phyloP scores from a whole-genome alignment of 2,888 invertebrate species.

The Cerceris rybyensis region DNA sequence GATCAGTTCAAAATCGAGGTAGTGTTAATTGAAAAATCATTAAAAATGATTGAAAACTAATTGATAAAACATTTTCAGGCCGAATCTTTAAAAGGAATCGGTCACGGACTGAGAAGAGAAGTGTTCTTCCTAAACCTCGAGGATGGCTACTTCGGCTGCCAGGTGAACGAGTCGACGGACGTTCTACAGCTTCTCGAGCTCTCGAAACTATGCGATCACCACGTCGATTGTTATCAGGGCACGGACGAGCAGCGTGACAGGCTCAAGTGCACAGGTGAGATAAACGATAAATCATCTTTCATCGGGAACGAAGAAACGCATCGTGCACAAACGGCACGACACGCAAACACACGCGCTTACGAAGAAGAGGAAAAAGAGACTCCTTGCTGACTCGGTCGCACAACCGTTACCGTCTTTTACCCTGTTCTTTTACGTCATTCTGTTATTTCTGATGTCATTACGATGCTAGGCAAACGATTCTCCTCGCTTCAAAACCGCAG shows the following conservation, averaged over 20 bases:
- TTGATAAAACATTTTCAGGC: conserved; percentile 81
- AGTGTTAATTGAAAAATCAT: background rate
- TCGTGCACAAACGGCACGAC: background rate
- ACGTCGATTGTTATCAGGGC: conserved; percentile 94
- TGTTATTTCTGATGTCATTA: conserved; percentile 53
- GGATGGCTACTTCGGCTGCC: conserved; percentile 98
- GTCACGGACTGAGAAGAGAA: conserved; percentile 93
- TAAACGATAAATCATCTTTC: background rate
- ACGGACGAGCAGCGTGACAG: conserved; percentile 94
- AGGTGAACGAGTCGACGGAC: conserved; percentile 97
- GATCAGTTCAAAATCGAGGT: too few relatives aligned
- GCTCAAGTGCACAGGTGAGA: conserved; percentile 95
- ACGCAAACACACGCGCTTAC: conserved; percentile 1
- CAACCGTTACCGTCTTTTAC: conserved; percentile 53
- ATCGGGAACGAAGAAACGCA: background rate
- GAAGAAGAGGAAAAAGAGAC: conserved; percentile 9
- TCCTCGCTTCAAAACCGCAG: conserved; percentile 32
- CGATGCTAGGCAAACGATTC: conserved; percentile 41
- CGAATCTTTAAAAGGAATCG: conserved; percentile 91
- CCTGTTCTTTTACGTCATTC: conserved; percentile 44
- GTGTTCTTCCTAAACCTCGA: conserved; percentile 98
- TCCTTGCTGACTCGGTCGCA: conserved; percentile 20
- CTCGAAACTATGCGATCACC: conserved; percentile 96
- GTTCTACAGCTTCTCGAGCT: conserved; percentile 97
- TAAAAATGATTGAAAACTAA: background rate